phyloP scores from a whole-genome alignment of 2,797 vertebrate species.

The Rallus crepitans region DNA sequence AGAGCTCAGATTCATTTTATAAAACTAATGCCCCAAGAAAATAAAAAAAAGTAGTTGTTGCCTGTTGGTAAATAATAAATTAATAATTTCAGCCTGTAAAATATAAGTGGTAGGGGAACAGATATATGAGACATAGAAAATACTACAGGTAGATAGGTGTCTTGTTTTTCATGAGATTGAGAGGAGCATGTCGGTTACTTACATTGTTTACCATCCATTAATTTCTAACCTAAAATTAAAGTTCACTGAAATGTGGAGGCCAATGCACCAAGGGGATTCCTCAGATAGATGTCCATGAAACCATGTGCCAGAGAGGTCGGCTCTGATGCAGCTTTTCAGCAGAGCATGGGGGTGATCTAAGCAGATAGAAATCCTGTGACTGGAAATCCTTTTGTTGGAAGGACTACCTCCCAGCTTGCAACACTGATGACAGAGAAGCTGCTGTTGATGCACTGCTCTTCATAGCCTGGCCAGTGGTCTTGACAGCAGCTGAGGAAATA shows the following conservation, averaged over 20 bases:
- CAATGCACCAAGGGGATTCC: background rate
- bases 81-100: background rate
- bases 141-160: background rate
- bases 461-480: background rate
- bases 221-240: background rate
- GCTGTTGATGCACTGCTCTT: background rate
- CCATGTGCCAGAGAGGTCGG: background rate
- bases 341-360: background rate
- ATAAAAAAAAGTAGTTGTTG: background rate
- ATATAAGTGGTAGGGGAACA: background rate
- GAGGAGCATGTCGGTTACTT: background rate
- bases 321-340: background rate
- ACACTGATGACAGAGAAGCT: background rate
- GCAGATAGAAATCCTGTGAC: background rate
- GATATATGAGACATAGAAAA: background rate
- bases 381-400: background rate
- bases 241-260: background rate
- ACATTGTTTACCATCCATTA: background rate
- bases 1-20: background rate
- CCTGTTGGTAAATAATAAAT: background rate
- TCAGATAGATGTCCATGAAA: background rate
- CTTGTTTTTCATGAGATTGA: background rate
- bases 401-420: background rate
- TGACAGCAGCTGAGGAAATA: background rate
- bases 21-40: background rate